phyloP scores from a whole-genome alignment of 2,888 invertebrate species.

The Atherix ibis region DNA sequence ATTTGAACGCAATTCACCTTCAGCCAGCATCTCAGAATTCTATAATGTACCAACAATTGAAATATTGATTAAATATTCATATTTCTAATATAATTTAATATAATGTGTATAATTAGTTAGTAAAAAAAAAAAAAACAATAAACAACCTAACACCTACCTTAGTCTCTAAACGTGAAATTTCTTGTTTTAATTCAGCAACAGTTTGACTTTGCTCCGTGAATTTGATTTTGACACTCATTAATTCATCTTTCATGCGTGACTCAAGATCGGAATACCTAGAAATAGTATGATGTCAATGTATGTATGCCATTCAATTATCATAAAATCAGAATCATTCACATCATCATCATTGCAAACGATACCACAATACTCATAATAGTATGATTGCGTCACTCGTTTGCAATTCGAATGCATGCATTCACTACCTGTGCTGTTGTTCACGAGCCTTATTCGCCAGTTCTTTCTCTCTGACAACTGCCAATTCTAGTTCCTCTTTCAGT shows the following conservation, averaged over 20 bases:
- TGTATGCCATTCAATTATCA: not conserved
- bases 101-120: too few species aligned
- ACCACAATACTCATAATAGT: too few species aligned
- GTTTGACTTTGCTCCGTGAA: slow-evolving; percentile 91
- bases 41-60: slow-evolving; percentile 28
- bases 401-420: not conserved
- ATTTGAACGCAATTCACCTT: slow-evolving; percentile 76
- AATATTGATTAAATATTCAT: not conserved
- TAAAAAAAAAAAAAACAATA: too few species aligned
- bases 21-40: slow-evolving; percentile 90
- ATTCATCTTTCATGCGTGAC: slow-evolving; percentile 59
- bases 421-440: slow-evolving; percentile 65
- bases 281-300: not conserved
- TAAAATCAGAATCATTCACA: too few species aligned
- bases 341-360: too few species aligned
- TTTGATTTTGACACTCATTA: slow-evolving; percentile 83
- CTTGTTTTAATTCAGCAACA: slow-evolving; percentile 83
- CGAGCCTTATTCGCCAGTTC: slow-evolving; percentile 61
- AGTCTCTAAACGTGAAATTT: slow-evolving; percentile 82
- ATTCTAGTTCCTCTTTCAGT: slow-evolving; percentile 63
- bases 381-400: not conserved
- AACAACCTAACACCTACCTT: slow-evolving; percentile 49
- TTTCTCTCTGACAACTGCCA: slow-evolving; percentile 53
- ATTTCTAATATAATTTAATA: too few species aligned
- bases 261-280: slow-evolving; percentile 32